phyloP scores from a whole-genome alignment of 2,113 vertebrate species.

The Perca schrenkii region DNA sequence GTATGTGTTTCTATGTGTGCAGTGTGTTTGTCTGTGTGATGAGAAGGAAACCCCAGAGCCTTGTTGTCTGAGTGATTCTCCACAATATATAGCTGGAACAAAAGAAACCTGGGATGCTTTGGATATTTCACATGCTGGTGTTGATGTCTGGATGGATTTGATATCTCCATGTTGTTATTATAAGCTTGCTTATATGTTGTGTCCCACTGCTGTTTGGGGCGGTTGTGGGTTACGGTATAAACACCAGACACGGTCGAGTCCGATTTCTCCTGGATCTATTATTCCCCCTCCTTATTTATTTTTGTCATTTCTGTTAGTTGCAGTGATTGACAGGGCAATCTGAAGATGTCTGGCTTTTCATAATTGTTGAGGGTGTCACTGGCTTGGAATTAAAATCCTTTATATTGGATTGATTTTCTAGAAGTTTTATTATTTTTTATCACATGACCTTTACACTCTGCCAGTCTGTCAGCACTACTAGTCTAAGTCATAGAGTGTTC shows the following conservation, averaged over 20 bases:
- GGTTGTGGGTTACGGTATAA: not conserved
- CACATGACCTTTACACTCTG: slow-evolving; percentile 68
- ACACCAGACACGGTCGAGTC: not conserved
- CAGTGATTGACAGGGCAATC: slow-evolving; percentile 85
- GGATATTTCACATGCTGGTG: not conserved
- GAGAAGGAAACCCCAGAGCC: not conserved
- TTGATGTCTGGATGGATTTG: slow-evolving; percentile 12
- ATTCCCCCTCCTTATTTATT: slow-evolving; percentile 47
- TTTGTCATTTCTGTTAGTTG: slow-evolving; percentile 66
- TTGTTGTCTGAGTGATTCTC: not conserved
- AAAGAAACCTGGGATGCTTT: not conserved
- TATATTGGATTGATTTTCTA: slow-evolving; percentile 75
- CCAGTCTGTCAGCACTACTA: slow-evolving; percentile 43
- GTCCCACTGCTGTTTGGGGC: not conserved
- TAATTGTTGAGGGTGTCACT: slow-evolving; percentile 76
- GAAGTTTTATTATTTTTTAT: slow-evolving; percentile 53
- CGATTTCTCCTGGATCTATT: slow-evolving; percentile 44
- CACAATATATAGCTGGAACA: slow-evolving; percentile 1
- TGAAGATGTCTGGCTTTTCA: slow-evolving; percentile 79
- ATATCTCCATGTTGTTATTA: slow-evolving; percentile 33
- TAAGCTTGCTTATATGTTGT: slow-evolving; percentile 12
- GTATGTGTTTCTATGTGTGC: slow-evolving; percentile 5
- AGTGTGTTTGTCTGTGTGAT: slow-evolving; percentile 11
- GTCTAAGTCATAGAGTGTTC: slow-evolving; percentile 37
- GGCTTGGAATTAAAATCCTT: slow-evolving; percentile 79